Evolutionary conservation across 2,888 invertebrate genomes (phyloP), one percentile per base, ranked within the genome.

Genomic region (Torymus tubicola): DNA sequence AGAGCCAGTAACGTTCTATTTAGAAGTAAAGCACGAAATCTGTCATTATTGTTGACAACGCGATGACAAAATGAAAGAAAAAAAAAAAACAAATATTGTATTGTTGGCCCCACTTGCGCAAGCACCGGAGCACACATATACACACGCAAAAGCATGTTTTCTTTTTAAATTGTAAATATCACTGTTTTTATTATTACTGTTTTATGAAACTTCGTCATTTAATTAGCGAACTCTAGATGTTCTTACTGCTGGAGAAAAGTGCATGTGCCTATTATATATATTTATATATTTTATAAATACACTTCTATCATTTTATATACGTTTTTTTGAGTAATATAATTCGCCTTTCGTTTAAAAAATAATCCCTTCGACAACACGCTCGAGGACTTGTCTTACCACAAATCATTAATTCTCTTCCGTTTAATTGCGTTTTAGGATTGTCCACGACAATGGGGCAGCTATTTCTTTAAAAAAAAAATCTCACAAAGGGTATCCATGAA

Each of bases 361-460:
- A 31, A 80, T 75, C 60, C 70, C 21, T 64, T 69, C 79, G 79
- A 73, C 72, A 65, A 69, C 71, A 80, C 58, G 67, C 78, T 73
- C 71, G 81, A 67, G 78, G 77, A 83, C 31, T 31, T 31, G 31
- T 31, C 31, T 83, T 75, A 79, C 71, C 70, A 81, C 58, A 78
- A 31, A 82, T 84, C 86, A 88, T 89, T 90, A 90, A 90, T 89
- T 84, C 86, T 85, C 87, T 87, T 89, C 86, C 87, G 88, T 90
- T 82, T 90, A 85, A 88, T 90, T 90, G 88, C 89, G 86, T 90
- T 90, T 90, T 90, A 90, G 90, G 90, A 88, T 89, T 90, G 84
- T 90, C 90, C 89, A 87, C 90, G 88, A 90, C 90, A 90, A 90
- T 90, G 90, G 90, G 90, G 86, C 90, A 90, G 87, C 90, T 90